These are phyloP conservation scores for Suncus etruscus DNA, from an alignment of 2,113 vertebrate genomes.

Conservation along the genomic window DNA sequence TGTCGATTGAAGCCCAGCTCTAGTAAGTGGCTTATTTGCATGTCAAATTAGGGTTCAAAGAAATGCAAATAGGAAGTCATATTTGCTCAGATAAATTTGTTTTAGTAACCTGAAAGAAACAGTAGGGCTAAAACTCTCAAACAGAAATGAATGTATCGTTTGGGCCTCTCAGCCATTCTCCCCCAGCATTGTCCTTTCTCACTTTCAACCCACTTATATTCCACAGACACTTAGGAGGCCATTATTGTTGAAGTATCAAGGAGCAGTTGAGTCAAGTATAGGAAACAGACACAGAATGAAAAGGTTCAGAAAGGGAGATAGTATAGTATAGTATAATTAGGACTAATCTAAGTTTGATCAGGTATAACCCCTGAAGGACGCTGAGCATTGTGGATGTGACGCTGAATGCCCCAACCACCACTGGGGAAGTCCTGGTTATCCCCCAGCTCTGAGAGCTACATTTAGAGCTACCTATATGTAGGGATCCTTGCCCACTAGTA, in stretches of 20 bases:
- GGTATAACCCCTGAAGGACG: too few species aligned
- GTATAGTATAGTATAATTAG: too few species aligned
- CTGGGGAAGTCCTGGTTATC: too few species aligned
- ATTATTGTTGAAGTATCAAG: background rate
- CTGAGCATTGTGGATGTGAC: too few species aligned
- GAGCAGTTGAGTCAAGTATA: background rate
- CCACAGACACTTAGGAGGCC: background rate
- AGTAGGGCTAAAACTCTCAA: slow-evolving; percentile 65
- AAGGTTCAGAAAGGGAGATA: background rate
- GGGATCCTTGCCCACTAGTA: too few species aligned
- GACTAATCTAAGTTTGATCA: too few species aligned
- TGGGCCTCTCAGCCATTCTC: slow-evolving; percentile 30
- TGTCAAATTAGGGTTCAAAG: slow-evolving; percentile 82
- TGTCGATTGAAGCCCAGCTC: slow-evolving; percentile 52
- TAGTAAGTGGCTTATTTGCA: slow-evolving; percentile 80
- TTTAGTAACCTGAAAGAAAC: slow-evolving; percentile 83
- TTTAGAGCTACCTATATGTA: too few species aligned
- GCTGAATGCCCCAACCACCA: too few species aligned
- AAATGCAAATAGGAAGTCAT: slow-evolving; percentile 80
- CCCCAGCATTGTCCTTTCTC: slow-evolving; percentile 24
- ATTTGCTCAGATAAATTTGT: slow-evolving; percentile 81
- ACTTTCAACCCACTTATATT: background rate
- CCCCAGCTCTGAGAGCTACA: too few species aligned
- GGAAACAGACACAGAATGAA: background rate
- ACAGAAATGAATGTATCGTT: slow-evolving; percentile 61